Base-by-base conservation (phyloP, 2,113 vertebrate species). In the Lamprologus ornatipinnis region DNA sequence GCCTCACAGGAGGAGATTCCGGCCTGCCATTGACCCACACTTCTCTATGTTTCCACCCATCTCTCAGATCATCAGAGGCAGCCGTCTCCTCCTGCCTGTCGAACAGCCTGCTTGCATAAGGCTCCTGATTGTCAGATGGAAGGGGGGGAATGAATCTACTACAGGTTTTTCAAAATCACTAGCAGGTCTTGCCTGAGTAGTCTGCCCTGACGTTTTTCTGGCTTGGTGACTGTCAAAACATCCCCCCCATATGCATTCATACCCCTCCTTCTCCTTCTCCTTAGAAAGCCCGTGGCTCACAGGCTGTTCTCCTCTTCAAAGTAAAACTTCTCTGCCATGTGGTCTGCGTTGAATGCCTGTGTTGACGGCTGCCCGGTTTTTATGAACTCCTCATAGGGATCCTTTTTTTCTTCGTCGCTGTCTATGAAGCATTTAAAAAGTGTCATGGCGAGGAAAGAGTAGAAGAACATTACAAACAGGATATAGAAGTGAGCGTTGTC, bases 391-490 rank as follows among this genome's bases (percentile, higher is more conserved):
- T 96, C 93, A 86, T 97, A 97, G 90, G 97, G 96, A 96, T 97
- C 97, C 95, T 96, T 96, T 94, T 97, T 97, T 90, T 95, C 96
- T 94, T 97, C 93, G 5, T 94, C 95, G 89, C 97, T 94, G 94
- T 97, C 93, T 37, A 96, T 95, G 87, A 97, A 96, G 85, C 97
- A 97, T 90, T 97, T 97, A 91, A 98, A 97, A 93, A 99, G 97
- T 85, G 97, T 96, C 88, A 97, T 93, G 19, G 97, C 97, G 89
- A 98, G 94, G 93, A 98, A 97, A 93, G 97, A 97, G 93, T 98
- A 98, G 96, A 99, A 97, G 87, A 98, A 92, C 97, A 98, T 97
- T 91, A 98, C 97, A 95, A 98, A 97, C 86, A 98, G 95, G 93
- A 98, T 94, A 93, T 98, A 98, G 93, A 97, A 98, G 95, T 97